These are phyloP conservation scores for Rana temporaria DNA, from an alignment of 2,113 vertebrate species.

Conservation along the genomic window DNA sequence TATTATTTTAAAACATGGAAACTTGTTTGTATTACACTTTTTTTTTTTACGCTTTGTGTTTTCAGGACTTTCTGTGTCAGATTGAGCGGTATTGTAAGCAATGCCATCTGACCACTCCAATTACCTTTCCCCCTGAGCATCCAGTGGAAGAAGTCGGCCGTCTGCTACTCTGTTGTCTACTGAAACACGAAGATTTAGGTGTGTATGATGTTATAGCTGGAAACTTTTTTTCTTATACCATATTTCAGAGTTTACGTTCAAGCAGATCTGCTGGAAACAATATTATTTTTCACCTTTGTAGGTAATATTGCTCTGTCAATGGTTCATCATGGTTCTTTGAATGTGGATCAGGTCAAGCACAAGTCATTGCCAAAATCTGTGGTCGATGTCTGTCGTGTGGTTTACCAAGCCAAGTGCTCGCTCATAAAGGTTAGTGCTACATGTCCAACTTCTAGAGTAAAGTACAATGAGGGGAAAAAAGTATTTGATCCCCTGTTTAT, in stretches of 20 bases:
- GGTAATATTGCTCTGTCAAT: constrained; percentile 93
- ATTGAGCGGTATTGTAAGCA: constrained; percentile 96
- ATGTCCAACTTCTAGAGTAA: background rate
- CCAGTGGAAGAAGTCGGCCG: constrained; percentile 98
- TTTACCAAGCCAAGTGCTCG: constrained; percentile 98
- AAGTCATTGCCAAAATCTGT: constrained; percentile 92
- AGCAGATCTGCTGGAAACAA: background rate
- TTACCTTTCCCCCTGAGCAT: constrained; percentile 94
- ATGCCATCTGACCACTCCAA: constrained; percentile 94
- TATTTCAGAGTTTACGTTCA: background rate
- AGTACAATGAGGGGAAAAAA: too few species aligned
- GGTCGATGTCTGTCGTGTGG: constrained; percentile 95
- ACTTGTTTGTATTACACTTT: too few species aligned
- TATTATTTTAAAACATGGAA: too few species aligned
- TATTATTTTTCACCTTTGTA: constrained; percentile 61
- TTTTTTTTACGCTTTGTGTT: constrained; percentile 33
- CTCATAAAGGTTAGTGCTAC: constrained; percentile 87
- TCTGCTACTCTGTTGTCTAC: constrained; percentile 91
- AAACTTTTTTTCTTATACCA: background rate
- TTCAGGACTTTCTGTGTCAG: constrained; percentile 95
- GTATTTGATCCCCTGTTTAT: too few species aligned
- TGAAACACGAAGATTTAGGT: constrained; percentile 98
- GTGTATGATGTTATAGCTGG: constrained; percentile 53
- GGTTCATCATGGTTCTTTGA: constrained; percentile 87
- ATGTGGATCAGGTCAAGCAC: constrained; percentile 92